Base-by-base conservation (phyloP, 1,140 invertebrate species). In the Whitmania pigra region DNA sequence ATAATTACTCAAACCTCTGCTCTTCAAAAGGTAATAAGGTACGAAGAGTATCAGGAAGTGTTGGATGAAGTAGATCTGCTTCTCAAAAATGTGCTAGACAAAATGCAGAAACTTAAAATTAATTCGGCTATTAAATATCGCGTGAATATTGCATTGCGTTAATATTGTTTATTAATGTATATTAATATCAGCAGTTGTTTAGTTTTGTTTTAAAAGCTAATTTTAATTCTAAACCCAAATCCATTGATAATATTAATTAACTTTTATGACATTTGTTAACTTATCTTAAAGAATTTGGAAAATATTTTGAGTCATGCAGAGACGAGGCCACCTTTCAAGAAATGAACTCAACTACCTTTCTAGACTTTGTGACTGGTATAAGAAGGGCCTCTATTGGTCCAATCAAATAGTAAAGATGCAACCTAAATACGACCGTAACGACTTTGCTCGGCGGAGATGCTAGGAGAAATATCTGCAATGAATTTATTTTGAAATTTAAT, bases 21-120 rank as follows among this genome's bases (percentile, higher is more conserved):
- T 63, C 29, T 63, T 92, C 73, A 94, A 82, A 67, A 95, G 86
- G 83, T 94, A 94, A 83, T 91, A 90, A 71, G 93, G 93, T 81
- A 93, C 90, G 49, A 94, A 86, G 80, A 93, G 86, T 87, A 96
- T 93, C 84, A 94, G 87, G 66, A 89, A 87, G 84, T 95, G 92
- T 81, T 95, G 93, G 79, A 95, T 88, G 86, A 90, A 96, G 82
- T 95, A 95, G 36, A 92, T 87, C 72, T 89, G 88, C 77, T 89
- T 88, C 83, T 96, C 93, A 80, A 91, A 90, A 49, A 49, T 17
- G 43, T 15, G 43, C 91, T 94, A n/a, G 81, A 78, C 86, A 85
- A 73, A 75, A 68, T 3, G 20, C 60, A 31, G 22, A 31, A 25
- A 20, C 60, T 27, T 20, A 20, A 63, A 63, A 63, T 27, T 49